Conservation (phyloP, 2,113 vertebrate genomes). For the Elephantulus edwardii region DNA sequence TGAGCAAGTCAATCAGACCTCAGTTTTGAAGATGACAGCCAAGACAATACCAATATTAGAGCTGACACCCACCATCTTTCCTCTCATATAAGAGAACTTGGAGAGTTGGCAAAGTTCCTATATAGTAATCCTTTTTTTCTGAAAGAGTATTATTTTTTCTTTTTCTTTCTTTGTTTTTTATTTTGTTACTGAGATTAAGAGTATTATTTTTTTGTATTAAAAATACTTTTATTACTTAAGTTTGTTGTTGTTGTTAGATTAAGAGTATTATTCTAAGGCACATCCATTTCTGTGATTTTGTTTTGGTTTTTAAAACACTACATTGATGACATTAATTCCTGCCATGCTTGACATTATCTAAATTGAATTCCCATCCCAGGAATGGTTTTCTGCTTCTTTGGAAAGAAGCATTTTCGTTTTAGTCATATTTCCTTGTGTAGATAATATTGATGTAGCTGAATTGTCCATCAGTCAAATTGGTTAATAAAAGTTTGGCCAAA, state of each 20-base stretch:
- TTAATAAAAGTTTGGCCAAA: neutral
- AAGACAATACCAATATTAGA: too few relatives aligned
- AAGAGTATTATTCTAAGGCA: too few relatives aligned
- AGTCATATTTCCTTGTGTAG: neutral
- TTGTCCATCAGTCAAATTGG: neutral
- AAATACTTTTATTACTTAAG: too few relatives aligned
- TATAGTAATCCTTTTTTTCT: too few relatives aligned
- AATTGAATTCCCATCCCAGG: neutral
- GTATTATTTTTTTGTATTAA: too few relatives aligned
- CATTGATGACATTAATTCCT: fast-evolving
- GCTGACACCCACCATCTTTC: neutral
- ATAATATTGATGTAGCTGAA: neutral
- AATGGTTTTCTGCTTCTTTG: neutral
- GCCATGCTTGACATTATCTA: neutral
- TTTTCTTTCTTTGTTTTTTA: too few relatives aligned
- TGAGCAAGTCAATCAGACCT: neutral
- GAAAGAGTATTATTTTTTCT: too few relatives aligned
- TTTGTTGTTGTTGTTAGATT: too few relatives aligned
- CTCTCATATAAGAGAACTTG: neutral
- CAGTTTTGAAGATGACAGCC: neutral
- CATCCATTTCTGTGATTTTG: neutral
- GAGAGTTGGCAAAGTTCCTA: too few relatives aligned
- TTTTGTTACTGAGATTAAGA: too few relatives aligned
- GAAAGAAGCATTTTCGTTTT: neutral
- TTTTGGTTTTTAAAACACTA: neutral